Base-by-base conservation (phyloP, 1,140 invertebrate genomes). In the Drosophila lacertosa region DNA sequence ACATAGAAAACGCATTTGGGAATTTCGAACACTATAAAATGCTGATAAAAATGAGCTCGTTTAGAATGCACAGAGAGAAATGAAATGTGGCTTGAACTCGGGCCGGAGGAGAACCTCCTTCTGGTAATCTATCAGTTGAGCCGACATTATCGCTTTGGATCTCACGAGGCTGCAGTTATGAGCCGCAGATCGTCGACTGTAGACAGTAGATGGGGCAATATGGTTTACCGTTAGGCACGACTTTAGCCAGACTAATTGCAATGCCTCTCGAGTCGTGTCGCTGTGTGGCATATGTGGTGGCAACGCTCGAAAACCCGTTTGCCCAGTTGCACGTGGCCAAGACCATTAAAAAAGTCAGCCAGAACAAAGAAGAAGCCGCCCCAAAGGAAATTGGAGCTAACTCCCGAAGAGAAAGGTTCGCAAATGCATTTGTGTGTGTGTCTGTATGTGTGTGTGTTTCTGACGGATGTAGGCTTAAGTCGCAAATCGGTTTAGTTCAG, bases 211-310 rank as follows among this genome's bases (percentile, higher is more conserved):
- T 64, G 39, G 39, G 29, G 54, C 45, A 47, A 64, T 67, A 68
- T 71, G 54, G 37, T 75, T 68, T 75, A 86, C 82, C 82, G 82
- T 88, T 86, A 88, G 82, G 59, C 82, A 86, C 82, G 82, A 86
- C 82, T 86, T 82, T 77, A 82, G 74, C 82, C 82, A 78, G 74
- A 88, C 82, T 86, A 86, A 86, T 86, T 86, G 82, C 77, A 86
- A 51, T 54, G 72, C 35, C 15, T 33, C 16, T 29, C 53, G 24
- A 47, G 42, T 22, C 40, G 20, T 24, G 33, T 55, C 42, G 15
- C 55, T 37, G 70, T 82, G 78, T 74, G 77, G 60, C 51, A 73
- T 51, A 74, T 82, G 48, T 40, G 33, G 24, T 33, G 39, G 42
- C 11, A 20, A 10, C 22, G 68, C 60, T 39, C 51, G n/a, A 59